Conservation (phyloP, 2,888 invertebrate species). For the Heliconius charithonia region DNA sequence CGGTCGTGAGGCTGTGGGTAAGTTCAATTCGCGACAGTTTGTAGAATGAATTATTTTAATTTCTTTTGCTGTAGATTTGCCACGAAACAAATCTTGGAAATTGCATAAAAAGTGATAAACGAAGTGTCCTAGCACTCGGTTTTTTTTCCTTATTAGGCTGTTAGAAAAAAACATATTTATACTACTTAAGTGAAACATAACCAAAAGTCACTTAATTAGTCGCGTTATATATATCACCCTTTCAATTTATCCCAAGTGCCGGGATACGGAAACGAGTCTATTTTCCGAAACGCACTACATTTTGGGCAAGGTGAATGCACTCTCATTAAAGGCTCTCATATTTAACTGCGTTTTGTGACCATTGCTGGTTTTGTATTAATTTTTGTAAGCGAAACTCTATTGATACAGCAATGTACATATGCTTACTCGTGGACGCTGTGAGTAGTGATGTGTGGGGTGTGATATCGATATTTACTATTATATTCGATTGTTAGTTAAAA, state of each 20-base stretch:
- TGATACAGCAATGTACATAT: conserved; percentile 54
- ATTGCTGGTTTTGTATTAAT: conserved; percentile 52
- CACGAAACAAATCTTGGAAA: no score
- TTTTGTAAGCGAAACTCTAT: conserved; percentile 16
- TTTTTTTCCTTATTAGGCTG: no score
- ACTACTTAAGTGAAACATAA: not conserved
- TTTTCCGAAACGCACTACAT: conserved; percentile 73
- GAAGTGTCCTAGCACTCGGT: no score
- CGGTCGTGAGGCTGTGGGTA: no score
- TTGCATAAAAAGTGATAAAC: no score
- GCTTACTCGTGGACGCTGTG: conserved; percentile 64
- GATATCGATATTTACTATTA: conserved; percentile 39
- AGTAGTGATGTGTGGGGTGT: conserved; percentile 42
- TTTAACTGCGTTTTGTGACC: conserved; percentile 60
- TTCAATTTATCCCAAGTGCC: conserved; percentile 43
- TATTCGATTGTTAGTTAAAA: not conserved
- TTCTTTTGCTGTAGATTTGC: no score
- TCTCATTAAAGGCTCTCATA: conserved; percentile 79
- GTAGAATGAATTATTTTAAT: no score
- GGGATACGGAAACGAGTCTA: conserved; percentile 72
- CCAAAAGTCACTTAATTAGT: conserved; percentile 40
- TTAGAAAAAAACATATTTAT: not conserved
- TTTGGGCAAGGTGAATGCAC: conserved; percentile 75
- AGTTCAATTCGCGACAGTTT: no score
- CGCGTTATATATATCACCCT: conserved; percentile 45